These are phyloP conservation scores for Leptinotarsa defecta DNA, from an alignment of 1,140 invertebrate genomes.

Conservation along the genomic window DNA sequence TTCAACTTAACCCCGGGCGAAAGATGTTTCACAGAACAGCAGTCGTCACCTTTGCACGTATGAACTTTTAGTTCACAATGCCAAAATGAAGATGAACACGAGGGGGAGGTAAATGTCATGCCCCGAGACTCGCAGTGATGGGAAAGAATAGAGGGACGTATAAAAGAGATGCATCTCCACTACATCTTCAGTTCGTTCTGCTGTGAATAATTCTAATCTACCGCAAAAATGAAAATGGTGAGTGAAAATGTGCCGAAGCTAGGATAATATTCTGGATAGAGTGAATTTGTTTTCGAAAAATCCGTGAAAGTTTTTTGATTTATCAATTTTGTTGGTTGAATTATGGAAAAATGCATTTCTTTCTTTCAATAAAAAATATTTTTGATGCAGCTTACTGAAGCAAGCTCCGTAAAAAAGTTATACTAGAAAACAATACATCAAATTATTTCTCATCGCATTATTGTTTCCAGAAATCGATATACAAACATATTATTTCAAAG, in stretches of 20 bases:
- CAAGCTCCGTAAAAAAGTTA: too few species aligned
- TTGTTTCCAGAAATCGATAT: too few species aligned
- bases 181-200: neutral
- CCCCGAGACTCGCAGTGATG: conserved; percentile 8
- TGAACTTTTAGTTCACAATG: conserved; percentile 19
- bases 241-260: neutral
- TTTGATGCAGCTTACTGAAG: too few species aligned
- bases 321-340: too few species aligned
- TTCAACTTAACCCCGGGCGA: neutral
- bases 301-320: too few species aligned
- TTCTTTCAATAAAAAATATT: too few species aligned
- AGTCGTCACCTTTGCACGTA: conserved; percentile 13
- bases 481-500: too few species aligned
- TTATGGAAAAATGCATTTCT: too few species aligned
- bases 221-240: conserved; percentile 16
- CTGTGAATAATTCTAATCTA: neutral
- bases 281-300: too few species aligned
- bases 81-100: conserved; percentile 16
- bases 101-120: conserved; percentile 14
- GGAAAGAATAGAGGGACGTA: conserved; percentile 14
- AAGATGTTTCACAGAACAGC: conserved; percentile 11
- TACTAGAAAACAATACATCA: too few species aligned
- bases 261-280: neutral
- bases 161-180: conserved; percentile 14
- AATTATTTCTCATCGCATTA: too few species aligned